Percentiles rank a stretch among this genome's conserved stretches.
Conservation (phyloP, 2,113 vertebrate genomes). For the Callithrix jacchus region DNA sequence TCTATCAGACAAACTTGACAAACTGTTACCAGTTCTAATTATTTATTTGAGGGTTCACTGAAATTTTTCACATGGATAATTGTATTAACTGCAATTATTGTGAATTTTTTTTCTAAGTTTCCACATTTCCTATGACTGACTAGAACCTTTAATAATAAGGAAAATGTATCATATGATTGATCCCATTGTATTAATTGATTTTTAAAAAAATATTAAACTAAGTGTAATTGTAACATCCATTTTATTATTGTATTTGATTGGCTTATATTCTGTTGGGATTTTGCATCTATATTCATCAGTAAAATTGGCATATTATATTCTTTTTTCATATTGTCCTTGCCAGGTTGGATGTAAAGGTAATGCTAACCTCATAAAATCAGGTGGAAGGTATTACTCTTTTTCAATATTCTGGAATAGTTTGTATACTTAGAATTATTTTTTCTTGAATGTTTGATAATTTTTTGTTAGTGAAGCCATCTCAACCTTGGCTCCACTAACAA, state of each 20-base stretch:
- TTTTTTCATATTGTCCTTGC: background rate
- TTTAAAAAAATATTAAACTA: background rate
- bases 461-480: background rate
- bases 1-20: background rate
- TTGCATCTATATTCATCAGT: background rate
- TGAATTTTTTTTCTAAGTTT: background rate
- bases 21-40: background rate
- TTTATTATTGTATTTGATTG: background rate
- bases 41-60: background rate
- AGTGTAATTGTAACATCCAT: background rate
- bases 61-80: background rate
- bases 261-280: background rate
- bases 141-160: background rate
- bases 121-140: background rate
- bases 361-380: background rate
- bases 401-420: background rate
- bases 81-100: background rate
- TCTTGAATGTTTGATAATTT: background rate
- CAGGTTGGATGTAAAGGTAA: background rate
- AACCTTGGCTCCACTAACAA: background rate
- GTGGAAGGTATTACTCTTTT: background rate
- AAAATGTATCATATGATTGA: background rate
- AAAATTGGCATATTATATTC: background rate
- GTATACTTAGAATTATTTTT: background rate
- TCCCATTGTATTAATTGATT: background rate